These are phyloP conservation scores for Felis catus DNA, from an alignment of 2,113 vertebrate genomes.

Conservation along the genomic window DNA sequence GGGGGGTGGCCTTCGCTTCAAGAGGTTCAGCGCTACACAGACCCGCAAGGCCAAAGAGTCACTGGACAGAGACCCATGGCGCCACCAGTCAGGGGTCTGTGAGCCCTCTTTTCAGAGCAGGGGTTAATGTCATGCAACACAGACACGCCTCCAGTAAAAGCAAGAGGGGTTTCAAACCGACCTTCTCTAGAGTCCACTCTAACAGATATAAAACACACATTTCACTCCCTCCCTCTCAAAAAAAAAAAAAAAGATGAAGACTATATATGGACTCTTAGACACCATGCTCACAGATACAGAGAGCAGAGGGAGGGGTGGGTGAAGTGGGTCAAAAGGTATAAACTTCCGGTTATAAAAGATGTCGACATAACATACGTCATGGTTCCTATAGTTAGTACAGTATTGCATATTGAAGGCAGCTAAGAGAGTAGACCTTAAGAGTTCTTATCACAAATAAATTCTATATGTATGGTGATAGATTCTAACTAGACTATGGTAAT, in stretches of 20 bases:
- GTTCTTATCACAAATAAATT: neutral
- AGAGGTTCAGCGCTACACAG: neutral
- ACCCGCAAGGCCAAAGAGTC: neutral
- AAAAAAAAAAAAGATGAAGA: neutral
- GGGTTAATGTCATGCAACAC: fast-evolving
- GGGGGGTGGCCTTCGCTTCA: neutral
- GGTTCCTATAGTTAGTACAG: neutral
- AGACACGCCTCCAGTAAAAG: neutral
- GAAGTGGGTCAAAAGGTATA: neutral
- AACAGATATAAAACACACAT: neutral
- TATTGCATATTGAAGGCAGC: neutral
- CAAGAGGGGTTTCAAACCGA: neutral
- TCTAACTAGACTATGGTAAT: neutral
- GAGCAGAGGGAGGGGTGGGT: neutral
- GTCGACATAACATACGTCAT: neutral
- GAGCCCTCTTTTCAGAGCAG: fast-evolving
- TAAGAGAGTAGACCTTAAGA: neutral
- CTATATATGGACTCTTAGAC: neutral
- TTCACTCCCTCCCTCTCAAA: neutral
- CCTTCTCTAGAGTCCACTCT: neutral
- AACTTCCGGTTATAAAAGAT: neutral
- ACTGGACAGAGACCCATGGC: fast-evolving
- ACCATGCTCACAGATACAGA: neutral
- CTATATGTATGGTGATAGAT: neutral
- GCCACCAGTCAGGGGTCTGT: fast-evolving